Evolutionary conservation across 1,140 invertebrate genomes (phyloP), one percentile per base, ranked within the genome.

Genomic region (Leguminivora glycinivorella): DNA sequence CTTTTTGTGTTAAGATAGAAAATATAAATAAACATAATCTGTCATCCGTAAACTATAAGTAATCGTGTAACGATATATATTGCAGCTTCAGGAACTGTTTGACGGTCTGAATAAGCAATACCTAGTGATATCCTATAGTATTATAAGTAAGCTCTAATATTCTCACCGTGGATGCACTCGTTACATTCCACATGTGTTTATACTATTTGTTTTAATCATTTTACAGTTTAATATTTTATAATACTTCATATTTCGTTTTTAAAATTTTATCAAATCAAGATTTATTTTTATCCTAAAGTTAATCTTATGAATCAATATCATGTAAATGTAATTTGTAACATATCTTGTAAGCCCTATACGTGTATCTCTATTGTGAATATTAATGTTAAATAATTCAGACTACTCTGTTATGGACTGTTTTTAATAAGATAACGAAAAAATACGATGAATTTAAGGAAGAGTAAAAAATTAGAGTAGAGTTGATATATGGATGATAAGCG

Each of bases 111-210:
- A 17, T 40, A 63, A 63, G 25, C 58, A 63, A 63, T 63, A 60
- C n/a, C 25, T 63, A 63, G 58, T 63, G 24, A 63, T 63, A 63
- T 63, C 9, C 26, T 14, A 17, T 63, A 63, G 58, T 63, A 63
- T 58, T 63, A 63, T 63, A 63, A 63, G 58, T 17, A 29, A 34
- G 29, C 58, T 26, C 10, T n/a, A 58, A 58, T 66, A 70, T 68
- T 69, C 38, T 72, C 66, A 71, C 72, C 38, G 75, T 74, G 75
- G 73, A 75, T 73, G 70, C 73, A 81, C 77, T 71, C 73, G 78
- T 79, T 78, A 81, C 81, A 81, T 83, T 83, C 76, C 81, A 76
- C 76, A 47, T 67, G 68, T 74, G 58, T 67, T 75, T 74, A 56
- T 71, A 70, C 58, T 72, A 74, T 40, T 43, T 63, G 14, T 63